These are phyloP conservation scores for Steinernema feltiae DNA, from an alignment of 1,140 invertebrate genomes.

Conservation along the genomic window DNA sequence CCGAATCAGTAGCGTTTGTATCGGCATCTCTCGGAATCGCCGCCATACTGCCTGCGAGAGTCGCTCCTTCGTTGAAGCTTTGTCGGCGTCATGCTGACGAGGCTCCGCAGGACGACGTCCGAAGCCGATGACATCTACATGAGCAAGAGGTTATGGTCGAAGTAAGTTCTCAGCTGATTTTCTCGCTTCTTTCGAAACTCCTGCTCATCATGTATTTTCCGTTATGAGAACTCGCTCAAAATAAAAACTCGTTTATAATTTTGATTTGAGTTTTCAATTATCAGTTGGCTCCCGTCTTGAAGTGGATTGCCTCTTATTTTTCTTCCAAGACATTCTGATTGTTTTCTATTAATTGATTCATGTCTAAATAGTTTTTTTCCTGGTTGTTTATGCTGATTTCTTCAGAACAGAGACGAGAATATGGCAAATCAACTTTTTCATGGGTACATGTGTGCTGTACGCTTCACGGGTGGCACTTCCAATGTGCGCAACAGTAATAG, in stretches of 20 bases:
- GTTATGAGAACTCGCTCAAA: no score
- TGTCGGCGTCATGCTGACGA: slow-evolving; percentile 11
- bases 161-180: not conserved
- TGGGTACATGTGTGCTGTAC: slow-evolving; percentile 68
- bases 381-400: not conserved
- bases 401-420: slow-evolving; percentile 60
- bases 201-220: no score
- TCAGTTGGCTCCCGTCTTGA: no score
- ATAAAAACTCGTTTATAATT: no score
- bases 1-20: not conserved
- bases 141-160: slow-evolving; percentile 1
- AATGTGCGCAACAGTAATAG: slow-evolving; percentile 66
- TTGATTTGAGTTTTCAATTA: no score
- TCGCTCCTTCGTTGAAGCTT: slow-evolving; percentile 7
- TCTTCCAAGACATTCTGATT: not conserved
- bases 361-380: not conserved
- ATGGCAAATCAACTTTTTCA: slow-evolving; percentile 67
- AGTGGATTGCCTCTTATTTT: no score
- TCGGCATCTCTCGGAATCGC: not conserved
- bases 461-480: slow-evolving; percentile 69
- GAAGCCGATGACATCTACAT: not conserved
- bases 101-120: slow-evolving; percentile 12
- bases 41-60: not conserved
- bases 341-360: not conserved
- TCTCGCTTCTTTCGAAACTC: not conserved